phyloP scores from a whole-genome alignment of 2,888 invertebrate species.

The Tiliacea citrago region DNA sequence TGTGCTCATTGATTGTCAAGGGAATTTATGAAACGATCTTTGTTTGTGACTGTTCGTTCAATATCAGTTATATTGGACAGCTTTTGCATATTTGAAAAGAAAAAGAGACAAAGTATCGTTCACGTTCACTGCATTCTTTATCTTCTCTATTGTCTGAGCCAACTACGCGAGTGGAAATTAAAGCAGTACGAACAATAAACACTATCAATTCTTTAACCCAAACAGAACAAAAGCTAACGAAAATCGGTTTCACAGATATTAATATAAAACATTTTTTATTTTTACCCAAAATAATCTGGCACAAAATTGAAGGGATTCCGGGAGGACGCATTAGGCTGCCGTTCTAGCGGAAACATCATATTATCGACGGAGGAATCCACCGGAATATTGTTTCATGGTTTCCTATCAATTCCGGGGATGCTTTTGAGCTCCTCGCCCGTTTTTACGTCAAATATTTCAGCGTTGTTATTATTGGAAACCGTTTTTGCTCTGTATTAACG shows the following conservation, averaged over 20 bases:
- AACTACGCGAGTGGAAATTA: slow-evolving; percentile 23
- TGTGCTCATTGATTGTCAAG: slow-evolving; percentile 31
- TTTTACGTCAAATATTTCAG: slow-evolving; percentile 69
- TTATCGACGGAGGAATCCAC: slow-evolving; percentile 78
- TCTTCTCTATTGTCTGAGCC: slow-evolving; percentile 15
- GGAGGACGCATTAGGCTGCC: slow-evolving; percentile 77
- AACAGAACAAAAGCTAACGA: slow-evolving; percentile 48
- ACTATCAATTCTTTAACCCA: slow-evolving; percentile 34
- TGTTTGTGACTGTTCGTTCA: slow-evolving; percentile 39
- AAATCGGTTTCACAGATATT: slow-evolving; percentile 65
- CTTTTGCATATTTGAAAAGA: slow-evolving; percentile 6
- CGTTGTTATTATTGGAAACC: slow-evolving; percentile 68
- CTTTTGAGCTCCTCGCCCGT: slow-evolving; percentile 64
- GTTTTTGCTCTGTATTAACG: slow-evolving; percentile 64
- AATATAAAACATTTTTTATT: slow-evolving; percentile 66
- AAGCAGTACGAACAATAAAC: slow-evolving; percentile 34
- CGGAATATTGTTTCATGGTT: slow-evolving; percentile 83
- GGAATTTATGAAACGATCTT: slow-evolving; percentile 26
- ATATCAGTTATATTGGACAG: slow-evolving; percentile 2
- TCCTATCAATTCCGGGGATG: slow-evolving; percentile 76
- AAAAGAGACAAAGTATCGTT: slow-evolving; percentile 8
- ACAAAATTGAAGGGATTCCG: slow-evolving; percentile 73
- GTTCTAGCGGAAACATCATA: slow-evolving; percentile 82
- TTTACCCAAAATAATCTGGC: slow-evolving; percentile 74
- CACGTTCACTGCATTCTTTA: slow-evolving; percentile 25